These are phyloP conservation scores for Tolmerus cingulatus DNA, from an alignment of 2,888 invertebrate species.

Conservation along the genomic window DNA sequence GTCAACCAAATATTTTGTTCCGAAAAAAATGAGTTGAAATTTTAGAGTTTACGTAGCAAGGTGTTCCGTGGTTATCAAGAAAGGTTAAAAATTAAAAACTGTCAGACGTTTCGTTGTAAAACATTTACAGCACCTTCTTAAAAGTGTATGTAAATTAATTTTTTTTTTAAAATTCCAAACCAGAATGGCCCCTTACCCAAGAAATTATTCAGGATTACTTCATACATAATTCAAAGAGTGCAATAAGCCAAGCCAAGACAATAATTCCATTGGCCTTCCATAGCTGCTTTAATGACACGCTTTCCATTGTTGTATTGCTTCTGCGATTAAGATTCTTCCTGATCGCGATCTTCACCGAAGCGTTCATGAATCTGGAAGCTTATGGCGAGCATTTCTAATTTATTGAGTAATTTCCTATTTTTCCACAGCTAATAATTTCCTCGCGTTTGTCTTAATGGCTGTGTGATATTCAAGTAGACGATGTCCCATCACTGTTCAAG, in stretches of 20 bases:
- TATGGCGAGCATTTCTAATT: neutral
- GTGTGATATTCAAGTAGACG: neutral
- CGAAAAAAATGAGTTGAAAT: too few species aligned
- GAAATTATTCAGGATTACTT: neutral
- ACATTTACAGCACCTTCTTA: too few species aligned
- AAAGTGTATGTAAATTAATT: too few species aligned
- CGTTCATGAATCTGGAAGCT: neutral
- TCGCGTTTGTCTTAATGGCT: neutral
- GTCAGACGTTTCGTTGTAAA: too few species aligned
- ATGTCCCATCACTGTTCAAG: neutral
- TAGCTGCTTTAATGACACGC: neutral
- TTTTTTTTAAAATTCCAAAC: too few species aligned
- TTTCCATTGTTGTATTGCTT: neutral
- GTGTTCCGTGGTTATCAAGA: too few species aligned
- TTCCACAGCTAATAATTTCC: neutral
- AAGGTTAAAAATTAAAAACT: too few species aligned
- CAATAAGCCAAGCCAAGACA: neutral
- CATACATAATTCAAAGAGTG: neutral
- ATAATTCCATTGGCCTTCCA: neutral
- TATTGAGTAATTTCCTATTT: slow-evolving; percentile 18
- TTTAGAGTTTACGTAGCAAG: too few species aligned
- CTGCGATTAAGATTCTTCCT: neutral
- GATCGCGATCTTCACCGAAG: neutral
- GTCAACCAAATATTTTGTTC: too few species aligned
- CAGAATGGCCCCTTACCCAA: neutral